A percentile compares a stretch with the other conserved stretches of the same genome.
Evolutionary conservation across 2,888 invertebrate species (phyloP).

Genomic region (Isotomurus palustris): DNA sequence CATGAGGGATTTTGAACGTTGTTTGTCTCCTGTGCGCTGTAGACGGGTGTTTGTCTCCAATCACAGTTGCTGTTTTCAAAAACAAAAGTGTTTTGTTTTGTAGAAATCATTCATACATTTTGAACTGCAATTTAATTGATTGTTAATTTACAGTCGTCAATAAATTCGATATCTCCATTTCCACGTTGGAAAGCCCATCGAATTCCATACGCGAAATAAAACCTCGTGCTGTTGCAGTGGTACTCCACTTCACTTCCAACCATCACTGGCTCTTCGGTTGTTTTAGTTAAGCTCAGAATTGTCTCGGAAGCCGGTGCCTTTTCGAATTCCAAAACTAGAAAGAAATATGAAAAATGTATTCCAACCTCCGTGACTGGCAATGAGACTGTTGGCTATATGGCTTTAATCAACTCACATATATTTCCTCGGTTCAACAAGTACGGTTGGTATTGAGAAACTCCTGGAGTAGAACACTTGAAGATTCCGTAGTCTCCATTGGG

Average conservation of each 20-base stretch:
- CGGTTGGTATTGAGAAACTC: conserved; percentile 38
- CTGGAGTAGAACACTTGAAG: conserved; percentile 37
- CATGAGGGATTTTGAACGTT: conserved; percentile 32
- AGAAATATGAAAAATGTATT: background rate
- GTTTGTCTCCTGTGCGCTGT: conserved; percentile 32
- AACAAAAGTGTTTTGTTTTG: background rate
- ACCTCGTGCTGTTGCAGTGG: conserved; percentile 41
- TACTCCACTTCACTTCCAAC: conserved; percentile 36
- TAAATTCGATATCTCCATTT: conserved; percentile 39
- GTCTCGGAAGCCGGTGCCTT: conserved; percentile 38
- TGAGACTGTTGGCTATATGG: too few species aligned
- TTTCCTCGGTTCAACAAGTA: conserved; percentile 39
- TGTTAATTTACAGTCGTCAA: conserved; percentile 35
- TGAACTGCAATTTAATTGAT: conserved; percentile 2
- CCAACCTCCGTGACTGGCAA: too few species aligned
- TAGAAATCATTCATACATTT: background rate
- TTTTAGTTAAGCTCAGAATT: conserved; percentile 33
- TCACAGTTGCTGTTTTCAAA: conserved; percentile 20
- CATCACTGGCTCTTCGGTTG: conserved; percentile 30
- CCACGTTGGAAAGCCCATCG: conserved; percentile 40
- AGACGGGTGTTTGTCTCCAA: conserved; percentile 27
- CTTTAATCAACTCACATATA: conserved; percentile 33
- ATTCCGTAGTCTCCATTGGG: conserved; percentile 39
- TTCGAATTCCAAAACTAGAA: conserved; percentile 40
- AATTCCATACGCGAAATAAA: conserved; percentile 40